Percentiles rank a stretch among this genome's conserved stretches.
phyloP scores from a whole-genome alignment of 2,888 invertebrate species.

The Brenthis daphne region DNA sequence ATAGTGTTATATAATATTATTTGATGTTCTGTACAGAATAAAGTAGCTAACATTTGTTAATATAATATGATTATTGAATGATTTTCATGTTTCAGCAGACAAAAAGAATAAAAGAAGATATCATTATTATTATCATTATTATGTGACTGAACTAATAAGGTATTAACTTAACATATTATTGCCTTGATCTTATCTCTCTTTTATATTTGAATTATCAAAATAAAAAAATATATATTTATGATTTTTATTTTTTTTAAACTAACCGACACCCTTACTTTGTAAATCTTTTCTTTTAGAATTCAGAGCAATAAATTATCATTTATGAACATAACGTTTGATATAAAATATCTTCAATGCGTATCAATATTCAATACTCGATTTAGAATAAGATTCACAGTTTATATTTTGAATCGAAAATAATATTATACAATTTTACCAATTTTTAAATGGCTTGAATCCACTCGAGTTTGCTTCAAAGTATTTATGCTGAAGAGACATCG shows the following conservation, averaged over 20 bases:
- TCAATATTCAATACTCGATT: too few species aligned
- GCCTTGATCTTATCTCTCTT: too few species aligned
- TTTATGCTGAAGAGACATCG: conserved; percentile 20
- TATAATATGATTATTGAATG: background rate
- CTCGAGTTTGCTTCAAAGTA: conserved; percentile 12
- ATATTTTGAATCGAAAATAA: conserved; percentile 2
- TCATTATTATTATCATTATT: too few species aligned
- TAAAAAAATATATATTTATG: too few species aligned
- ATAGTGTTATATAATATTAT: conserved; percentile 35
- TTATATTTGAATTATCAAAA: too few species aligned
- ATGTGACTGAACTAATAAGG: background rate
- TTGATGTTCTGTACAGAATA: conserved; percentile 13
- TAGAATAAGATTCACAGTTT: too few species aligned
- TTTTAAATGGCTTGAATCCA: conserved; percentile 12
- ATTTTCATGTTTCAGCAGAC: background rate
- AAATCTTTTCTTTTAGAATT: too few species aligned
- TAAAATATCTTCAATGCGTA: too few species aligned
- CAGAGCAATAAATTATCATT: too few species aligned
- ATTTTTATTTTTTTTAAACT: too few species aligned
- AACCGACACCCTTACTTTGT: too few species aligned
- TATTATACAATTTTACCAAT: conserved; percentile 14
- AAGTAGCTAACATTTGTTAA: conserved; percentile 3
- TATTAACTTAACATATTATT: background rate
- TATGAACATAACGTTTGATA: too few species aligned
- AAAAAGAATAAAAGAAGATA: background rate